These are phyloP conservation scores for Bursaphelenchus okinawaensis DNA, from an alignment of 2,888 invertebrate species.

Conservation along the genomic window DNA sequence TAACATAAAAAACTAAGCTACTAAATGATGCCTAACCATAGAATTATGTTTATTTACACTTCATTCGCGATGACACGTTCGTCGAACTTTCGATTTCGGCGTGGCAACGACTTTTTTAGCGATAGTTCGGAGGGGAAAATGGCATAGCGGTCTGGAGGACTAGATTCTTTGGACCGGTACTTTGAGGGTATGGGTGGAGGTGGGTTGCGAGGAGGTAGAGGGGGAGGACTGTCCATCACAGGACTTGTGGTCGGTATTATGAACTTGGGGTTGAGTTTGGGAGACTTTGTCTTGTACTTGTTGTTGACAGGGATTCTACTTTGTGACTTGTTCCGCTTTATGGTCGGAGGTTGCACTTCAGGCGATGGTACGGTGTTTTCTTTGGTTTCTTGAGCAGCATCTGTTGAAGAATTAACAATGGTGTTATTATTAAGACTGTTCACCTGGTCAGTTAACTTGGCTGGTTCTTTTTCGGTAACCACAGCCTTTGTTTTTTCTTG, in stretches of 20 bases:
- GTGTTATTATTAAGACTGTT: too few relatives aligned
- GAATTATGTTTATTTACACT: neutral
- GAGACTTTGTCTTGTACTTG: constrained; percentile 11
- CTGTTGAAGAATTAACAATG: constrained; percentile 16
- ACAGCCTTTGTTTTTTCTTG: neutral
- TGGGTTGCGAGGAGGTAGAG: constrained; percentile 22
- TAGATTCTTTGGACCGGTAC: neutral
- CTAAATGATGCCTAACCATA: neutral
- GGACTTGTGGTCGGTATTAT: constrained; percentile 1
- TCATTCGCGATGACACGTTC: neutral
- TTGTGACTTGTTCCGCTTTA: neutral
- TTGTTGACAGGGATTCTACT: constrained; percentile 15
- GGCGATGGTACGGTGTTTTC: neutral
- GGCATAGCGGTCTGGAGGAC: constrained; percentile 23
- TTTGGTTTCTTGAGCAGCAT: neutral
- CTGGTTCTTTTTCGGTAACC: constrained; percentile 16
- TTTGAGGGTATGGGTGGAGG: constrained; percentile 7
- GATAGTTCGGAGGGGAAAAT: constrained; percentile 45
- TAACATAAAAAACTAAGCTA: too few relatives aligned
- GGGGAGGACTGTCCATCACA: constrained; percentile 8
- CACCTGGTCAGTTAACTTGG: constrained; percentile 23
- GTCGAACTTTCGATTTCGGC: constrained; percentile 16
- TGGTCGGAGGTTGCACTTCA: neutral
- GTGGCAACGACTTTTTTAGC: constrained; percentile 43
- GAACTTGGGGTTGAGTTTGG: constrained; percentile 12